Base-by-base conservation (phyloP, 2,113 vertebrate genomes). In the Limnothrissa miodon region DNA sequence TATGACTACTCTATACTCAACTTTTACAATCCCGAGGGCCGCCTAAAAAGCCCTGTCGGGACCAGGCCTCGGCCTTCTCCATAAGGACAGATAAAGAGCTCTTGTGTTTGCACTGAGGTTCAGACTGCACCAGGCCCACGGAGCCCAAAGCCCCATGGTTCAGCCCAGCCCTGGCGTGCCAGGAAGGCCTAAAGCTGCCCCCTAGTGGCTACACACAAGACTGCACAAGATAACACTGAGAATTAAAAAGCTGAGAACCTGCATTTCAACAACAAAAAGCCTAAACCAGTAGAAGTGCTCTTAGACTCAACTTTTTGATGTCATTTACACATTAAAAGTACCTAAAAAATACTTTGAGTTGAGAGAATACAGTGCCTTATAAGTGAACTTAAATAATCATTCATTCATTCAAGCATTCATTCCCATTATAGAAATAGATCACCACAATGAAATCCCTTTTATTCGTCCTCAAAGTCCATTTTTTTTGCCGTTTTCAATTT, bases 131-230 rank as follows among this genome's bases (percentile, higher is more conserved):
- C 33, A 23, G 51, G 51, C 51, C 21, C 51, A 23, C 4, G 4
- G 66, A 53, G 19, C 46, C 29, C 33, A 70, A 33, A 25, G n/a
- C 42, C 42, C 23, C 23, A n/a, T 21, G 45, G 19, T 5, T 17
- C 56, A 23, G 51, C 29, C 45, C 59, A 80, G 45, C n/a, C 29
- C 48, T 10, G 46, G 39, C 48, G 39, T 45, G 81, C 19, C 33
- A 83, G 78, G 33, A 79, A 90, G 87, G 85, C 81, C n/a, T 0
- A 85, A n/a, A 88, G 36, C 87, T 90, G 89, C 85, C 89, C 89
- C 90, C 92, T 90, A 82, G 88, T 91, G 91, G 87, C 36, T 78
- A 0, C 2, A 44, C 46, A 80, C 1, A 13, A 4, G 3, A 74
- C 10, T 74, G 17, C 29, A 33, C 13, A 2, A 36, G 33, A 70